Base-by-base conservation (phyloP, 2,888 invertebrate genomes). In the Timandra comae region DNA sequence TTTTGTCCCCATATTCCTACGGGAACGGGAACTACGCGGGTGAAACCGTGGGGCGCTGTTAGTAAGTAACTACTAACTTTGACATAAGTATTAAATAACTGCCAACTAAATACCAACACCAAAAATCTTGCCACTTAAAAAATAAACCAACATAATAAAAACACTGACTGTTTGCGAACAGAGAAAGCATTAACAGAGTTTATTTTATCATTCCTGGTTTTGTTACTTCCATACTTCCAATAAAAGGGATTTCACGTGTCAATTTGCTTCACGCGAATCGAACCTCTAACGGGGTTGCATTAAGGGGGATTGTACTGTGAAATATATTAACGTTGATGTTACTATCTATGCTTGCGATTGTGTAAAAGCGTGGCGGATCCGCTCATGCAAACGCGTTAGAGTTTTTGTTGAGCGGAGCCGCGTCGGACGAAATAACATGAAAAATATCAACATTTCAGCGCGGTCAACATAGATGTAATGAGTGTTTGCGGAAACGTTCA, bases 331-430 rank as follows among this genome's bases (percentile, higher is more conserved):
- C 41, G 41, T 43, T 43, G 46, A 46, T 56, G 51, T 40, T 46
- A 41, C 48, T 45, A 48, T 59, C 43, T 52, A 29, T 36, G 41
- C 38, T 35, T 41, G 49, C 48, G 53, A 51, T 52, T 55, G 47
- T 59, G 54, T 47, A 58, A 61, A 62, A 54, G 42, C 48, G 51
- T 40, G 46, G 44, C 53, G 40, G 48, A 49, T 46, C 51, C 47
- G 43, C 50, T 55, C 56, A 57, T 53, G 55, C 52, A 49, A 52
- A 54, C 49, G 36, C 40, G 40, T 43, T 48, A 50, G 39, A 52
- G 52, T 59, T 63, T 68, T 63, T 59, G 43, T 35, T 12, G 41
- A 48, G 57, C 46, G 53, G 58, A 60, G 59, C 41, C 47, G 48
- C 48, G 49, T 40, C 43, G 48, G 43, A 35, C 46, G 50, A 61